These are phyloP conservation scores for Ligdia adustata DNA, from an alignment of 2,888 invertebrate genomes.

Conservation along the genomic window DNA sequence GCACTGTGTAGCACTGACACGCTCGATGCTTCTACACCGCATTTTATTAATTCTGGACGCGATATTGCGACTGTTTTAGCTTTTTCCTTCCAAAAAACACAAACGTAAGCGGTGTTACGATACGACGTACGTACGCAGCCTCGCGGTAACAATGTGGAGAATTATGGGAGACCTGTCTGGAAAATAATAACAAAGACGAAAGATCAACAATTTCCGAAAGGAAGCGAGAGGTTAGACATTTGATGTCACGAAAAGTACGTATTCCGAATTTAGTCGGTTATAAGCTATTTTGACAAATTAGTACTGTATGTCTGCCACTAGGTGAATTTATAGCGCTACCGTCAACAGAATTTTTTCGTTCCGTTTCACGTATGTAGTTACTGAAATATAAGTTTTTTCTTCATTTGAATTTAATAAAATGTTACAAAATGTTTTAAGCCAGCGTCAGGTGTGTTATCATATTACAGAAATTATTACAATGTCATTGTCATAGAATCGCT, in stretches of 20 bases:
- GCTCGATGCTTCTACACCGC: slow-evolving; percentile 51
- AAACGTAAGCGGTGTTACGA: slow-evolving; percentile 65
- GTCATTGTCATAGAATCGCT: too few species aligned
- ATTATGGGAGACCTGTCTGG: slow-evolving; percentile 49
- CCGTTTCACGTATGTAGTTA: slow-evolving; percentile 49
- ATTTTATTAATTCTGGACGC: slow-evolving; percentile 56
- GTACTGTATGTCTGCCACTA: slow-evolving; percentile 72
- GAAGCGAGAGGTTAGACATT: slow-evolving; percentile 55
- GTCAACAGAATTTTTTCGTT: slow-evolving; percentile 45
- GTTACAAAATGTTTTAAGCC: too few species aligned
- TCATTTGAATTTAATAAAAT: too few species aligned
- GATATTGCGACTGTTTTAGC: slow-evolving; percentile 41
- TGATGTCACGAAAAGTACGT: slow-evolving; percentile 35
- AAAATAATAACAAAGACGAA: slow-evolving; percentile 42
- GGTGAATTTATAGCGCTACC: slow-evolving; percentile 60
- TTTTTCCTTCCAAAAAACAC: slow-evolving; percentile 60
- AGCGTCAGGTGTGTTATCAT: too few species aligned
- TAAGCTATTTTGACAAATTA: slow-evolving; percentile 81
- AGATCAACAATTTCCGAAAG: slow-evolving; percentile 25
- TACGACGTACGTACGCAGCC: slow-evolving; percentile 75
- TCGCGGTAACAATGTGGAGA: slow-evolving; percentile 58
- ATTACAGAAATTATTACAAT: too few species aligned
- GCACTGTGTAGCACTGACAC: slow-evolving; percentile 56
- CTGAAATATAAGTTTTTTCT: too few species aligned
- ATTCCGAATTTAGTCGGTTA: slow-evolving; percentile 52